Evolutionary conservation across 2,888 invertebrate genomes (phyloP), one percentile per base, ranked within the genome.

Genomic region (Buathra laborator): DNA sequence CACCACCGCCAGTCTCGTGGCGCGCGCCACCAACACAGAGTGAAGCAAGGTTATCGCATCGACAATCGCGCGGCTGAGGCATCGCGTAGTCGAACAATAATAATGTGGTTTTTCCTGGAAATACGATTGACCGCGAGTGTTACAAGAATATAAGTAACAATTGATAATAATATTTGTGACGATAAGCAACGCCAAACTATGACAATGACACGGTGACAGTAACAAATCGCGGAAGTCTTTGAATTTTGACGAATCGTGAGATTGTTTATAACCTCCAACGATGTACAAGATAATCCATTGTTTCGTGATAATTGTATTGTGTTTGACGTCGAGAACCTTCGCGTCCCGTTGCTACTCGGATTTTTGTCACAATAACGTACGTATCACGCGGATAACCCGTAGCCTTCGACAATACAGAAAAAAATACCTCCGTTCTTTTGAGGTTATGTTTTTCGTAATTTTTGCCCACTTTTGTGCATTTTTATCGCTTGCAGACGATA

Each of bases 281-380:
- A 92, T 91, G 90, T 71, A 78, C 16, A 84, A 75, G 81, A 74
- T 72, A 43, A 59, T 88, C 51, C 51, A 74, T 66, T 53, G 88
- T 53, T 56, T 89, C 67, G 74, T 86, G 56, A 75, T 89, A 68
- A 32, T 88, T 66, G 77, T 90, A 66, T 72, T 43, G 24, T 89
- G 85, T 83, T 87, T 83, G 43, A 74, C 82, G 14, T 68, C 46
- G 78, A 86, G 80, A 37, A 78, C 67, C 24, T 67, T 74, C 32
- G 89, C 88, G 19, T 88, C 86, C 9, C 32, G 85, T 77, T 93
- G 93, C 84, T 93, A 90, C 83, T 88, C 93, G 3, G 89, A 92
- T 43, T 90, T 90, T 72, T 93, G 93, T 74, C 88, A 87, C 3
- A 90, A 89, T 16, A 77, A 87, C 86, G 93, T 93, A 87, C 89